A percentile compares a stretch with the other conserved stretches of the same genome.
Evolutionary conservation across 1,140 invertebrate species (phyloP).

Genomic region (Muscidifurax raptorellus): DNA sequence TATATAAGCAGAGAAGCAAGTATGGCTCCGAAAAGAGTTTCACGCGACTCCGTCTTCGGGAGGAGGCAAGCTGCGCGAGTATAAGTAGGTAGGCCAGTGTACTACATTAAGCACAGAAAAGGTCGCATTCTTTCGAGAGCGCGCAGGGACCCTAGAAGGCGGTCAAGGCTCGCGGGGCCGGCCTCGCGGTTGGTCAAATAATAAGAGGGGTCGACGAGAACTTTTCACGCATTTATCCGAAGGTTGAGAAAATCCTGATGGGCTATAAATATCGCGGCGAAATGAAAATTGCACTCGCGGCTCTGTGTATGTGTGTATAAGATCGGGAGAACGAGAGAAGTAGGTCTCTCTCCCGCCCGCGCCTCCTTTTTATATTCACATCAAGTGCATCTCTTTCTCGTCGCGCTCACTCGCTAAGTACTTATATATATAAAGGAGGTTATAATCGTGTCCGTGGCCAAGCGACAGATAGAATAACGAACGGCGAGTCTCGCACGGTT

Average conservation of each 20-base stretch:
- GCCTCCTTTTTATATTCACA: neutral
- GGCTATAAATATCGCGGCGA: slow-evolving; percentile 16
- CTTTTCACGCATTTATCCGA: slow-evolving; percentile 21
- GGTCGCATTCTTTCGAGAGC: neutral
- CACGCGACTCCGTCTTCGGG: too few relatives aligned
- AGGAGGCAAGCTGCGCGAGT: too few relatives aligned
- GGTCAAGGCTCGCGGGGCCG: slow-evolving; percentile 28
- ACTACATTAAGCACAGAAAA: neutral
- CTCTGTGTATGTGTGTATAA: neutral
- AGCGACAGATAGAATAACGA: neutral
- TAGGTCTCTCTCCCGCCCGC: neutral
- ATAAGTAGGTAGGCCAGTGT: too few relatives aligned
- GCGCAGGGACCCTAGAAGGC: slow-evolving; percentile 2
- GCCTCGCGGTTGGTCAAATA: neutral
- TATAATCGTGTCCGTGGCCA: neutral
- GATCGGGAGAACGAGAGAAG: slow-evolving; percentile 10
- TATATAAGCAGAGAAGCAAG: too few relatives aligned
- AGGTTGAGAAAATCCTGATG: slow-evolving; percentile 31
- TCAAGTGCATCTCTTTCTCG: neutral
- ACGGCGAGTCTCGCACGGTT: neutral
- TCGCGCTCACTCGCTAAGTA: neutral
- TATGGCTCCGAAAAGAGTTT: too few relatives aligned
- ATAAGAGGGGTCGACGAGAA: neutral
- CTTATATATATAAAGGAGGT: neutral
- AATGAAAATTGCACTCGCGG: neutral